These are phyloP conservation scores for Ophthalmolycus amberensis DNA, from an alignment of 2,113 vertebrate species.

Conservation along the genomic window DNA sequence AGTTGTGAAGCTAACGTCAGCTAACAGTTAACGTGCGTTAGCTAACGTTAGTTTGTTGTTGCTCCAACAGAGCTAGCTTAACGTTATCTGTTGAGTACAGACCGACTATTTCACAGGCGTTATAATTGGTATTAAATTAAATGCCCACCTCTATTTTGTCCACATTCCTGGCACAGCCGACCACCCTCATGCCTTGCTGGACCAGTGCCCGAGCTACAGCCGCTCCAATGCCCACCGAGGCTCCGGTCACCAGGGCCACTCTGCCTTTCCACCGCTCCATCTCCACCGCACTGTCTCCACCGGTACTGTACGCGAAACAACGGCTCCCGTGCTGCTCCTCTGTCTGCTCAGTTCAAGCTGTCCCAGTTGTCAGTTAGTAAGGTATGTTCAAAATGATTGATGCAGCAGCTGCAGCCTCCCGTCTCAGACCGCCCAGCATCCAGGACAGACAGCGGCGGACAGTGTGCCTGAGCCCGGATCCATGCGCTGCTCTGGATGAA, in stretches of 20 bases:
- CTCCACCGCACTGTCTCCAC: constrained; percentile 26
- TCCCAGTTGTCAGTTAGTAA: not conserved
- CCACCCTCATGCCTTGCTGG: constrained; percentile 93
- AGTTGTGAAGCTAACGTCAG: constrained; percentile 65
- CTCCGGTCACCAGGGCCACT: constrained; percentile 94
- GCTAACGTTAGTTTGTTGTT: constrained; percentile 44
- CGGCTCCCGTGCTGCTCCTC: constrained; percentile 8
- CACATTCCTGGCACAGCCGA: constrained; percentile 92
- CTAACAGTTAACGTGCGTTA: constrained; percentile 51
- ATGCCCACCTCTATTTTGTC: constrained; percentile 92
- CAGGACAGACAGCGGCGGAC: constrained; percentile 57
- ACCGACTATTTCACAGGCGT: not conserved
- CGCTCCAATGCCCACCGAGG: constrained; percentile 93
- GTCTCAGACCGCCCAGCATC: constrained; percentile 50
- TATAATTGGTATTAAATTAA: not conserved
- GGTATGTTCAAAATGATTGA: constrained; percentile 27
- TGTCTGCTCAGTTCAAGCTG: not conserved
- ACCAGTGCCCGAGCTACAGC: constrained; percentile 92
- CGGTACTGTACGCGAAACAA: constrained; percentile 20
- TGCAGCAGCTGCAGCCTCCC: constrained; percentile 38
- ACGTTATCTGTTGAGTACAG: not conserved
- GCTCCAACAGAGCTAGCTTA: constrained; percentile 40
- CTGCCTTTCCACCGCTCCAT: constrained; percentile 95
- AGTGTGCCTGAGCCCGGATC: constrained; percentile 59
- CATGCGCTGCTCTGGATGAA: constrained; percentile 75